Conservation (phyloP, 2,113 vertebrate genomes). For the Picathartes gymnocephalus region DNA sequence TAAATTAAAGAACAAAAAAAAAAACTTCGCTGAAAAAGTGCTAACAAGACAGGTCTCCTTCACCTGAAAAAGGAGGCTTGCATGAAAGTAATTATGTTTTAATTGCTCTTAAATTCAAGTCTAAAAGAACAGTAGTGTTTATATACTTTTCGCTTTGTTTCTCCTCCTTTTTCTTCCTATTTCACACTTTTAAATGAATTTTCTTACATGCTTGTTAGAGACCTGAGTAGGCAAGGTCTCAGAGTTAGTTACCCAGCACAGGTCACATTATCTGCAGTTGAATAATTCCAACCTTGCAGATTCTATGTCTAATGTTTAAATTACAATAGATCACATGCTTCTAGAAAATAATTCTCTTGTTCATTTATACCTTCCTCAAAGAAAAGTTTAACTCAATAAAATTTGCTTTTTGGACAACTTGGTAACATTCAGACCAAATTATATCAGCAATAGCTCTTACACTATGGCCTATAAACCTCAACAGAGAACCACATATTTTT, state of each 20-base stretch:
- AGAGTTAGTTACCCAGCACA: neutral
- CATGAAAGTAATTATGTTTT: neutral
- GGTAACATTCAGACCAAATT: neutral
- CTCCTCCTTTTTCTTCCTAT: neutral
- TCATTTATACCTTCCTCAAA: neutral
- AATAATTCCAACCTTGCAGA: neutral
- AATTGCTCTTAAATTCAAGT: neutral
- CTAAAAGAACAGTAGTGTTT: neutral
- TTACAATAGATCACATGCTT: neutral
- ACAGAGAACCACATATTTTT: neutral
- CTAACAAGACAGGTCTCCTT: neutral
- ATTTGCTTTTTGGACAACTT: neutral
- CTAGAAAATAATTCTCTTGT: neutral
- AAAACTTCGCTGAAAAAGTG: neutral
- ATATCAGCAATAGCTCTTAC: neutral
- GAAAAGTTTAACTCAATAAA: neutral
- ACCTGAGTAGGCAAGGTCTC: neutral
- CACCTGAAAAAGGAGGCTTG: neutral
- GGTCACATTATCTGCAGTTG: neutral
- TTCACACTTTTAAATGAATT: neutral
- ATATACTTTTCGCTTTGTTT: neutral
- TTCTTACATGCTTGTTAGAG: neutral
- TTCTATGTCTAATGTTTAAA: neutral
- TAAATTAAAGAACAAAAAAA: neutral
- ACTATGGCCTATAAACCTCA: slow-evolving; percentile 3